A percentile compares a stretch with the other conserved stretches of the same genome.
Evolutionary conservation across 2,113 vertebrate genomes (phyloP).

Genomic region (Mustela nigripes): DNA sequence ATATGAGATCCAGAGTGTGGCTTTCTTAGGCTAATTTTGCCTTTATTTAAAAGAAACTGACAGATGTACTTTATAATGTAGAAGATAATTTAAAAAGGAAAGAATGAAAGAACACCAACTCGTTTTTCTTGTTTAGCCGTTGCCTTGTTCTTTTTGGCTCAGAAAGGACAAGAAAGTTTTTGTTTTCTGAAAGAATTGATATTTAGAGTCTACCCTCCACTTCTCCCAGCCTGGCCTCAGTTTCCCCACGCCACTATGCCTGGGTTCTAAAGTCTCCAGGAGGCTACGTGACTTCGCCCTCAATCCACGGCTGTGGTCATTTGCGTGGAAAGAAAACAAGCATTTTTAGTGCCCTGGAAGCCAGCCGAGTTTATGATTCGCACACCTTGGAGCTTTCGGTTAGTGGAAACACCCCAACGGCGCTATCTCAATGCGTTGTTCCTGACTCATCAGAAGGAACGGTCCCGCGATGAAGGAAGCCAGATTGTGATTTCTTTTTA

Average conservation of each 20-base stretch:
- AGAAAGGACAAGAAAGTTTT: not conserved
- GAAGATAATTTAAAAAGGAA: slow-evolving; percentile 2
- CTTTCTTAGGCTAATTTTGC: slow-evolving; percentile 31
- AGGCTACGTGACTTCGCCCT: not conserved
- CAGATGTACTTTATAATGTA: slow-evolving; percentile 39
- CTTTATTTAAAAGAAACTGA: slow-evolving; percentile 67
- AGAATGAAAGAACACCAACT: not conserved
- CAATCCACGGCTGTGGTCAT: not conserved
- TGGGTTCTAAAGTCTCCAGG: not conserved
- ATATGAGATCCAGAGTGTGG: not conserved
- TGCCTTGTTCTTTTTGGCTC: not conserved
- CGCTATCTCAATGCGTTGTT: fast-evolving
- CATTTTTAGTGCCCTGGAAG: not conserved
- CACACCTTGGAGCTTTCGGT: not conserved
- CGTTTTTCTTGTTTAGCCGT: not conserved
- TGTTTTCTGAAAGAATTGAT: not conserved
- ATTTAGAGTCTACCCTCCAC: not conserved
- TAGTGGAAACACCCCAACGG: too few relatives aligned
- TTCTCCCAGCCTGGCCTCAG: not conserved
- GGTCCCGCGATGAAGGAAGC: not conserved
- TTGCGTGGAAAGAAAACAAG: not conserved
- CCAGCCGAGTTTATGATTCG: not conserved
- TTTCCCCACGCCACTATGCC: too few relatives aligned
- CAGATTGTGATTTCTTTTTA: not conserved
- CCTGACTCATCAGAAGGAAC: not conserved